Evolutionary conservation across 2,888 invertebrate genomes (phyloP).

Genomic region (Tuberolachnus salignus): DNA sequence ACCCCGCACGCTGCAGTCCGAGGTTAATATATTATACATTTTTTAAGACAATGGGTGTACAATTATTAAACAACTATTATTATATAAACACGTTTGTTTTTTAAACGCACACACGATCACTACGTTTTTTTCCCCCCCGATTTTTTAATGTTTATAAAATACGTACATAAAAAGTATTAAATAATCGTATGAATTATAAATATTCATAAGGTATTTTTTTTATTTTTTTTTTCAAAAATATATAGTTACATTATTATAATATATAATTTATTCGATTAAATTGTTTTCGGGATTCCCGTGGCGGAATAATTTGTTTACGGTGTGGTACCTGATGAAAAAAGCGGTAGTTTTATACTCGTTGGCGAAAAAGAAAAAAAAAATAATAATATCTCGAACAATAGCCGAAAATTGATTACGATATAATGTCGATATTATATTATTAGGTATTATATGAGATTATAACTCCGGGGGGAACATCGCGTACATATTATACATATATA

Average conservation of each 20-base stretch:
- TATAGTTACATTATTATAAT: too few species aligned
- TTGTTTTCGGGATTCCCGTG: too few species aligned
- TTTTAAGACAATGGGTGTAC: conserved; percentile 35
- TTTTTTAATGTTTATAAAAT: conserved; percentile 25
- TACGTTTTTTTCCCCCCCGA: conserved; percentile 16
- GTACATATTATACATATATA: too few species aligned
- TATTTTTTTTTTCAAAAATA: too few species aligned
- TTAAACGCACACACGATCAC: conserved; percentile 4
- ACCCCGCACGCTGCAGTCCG: not conserved
- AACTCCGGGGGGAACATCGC: conserved; percentile 33
- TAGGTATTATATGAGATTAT: not conserved
- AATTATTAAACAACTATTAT: conserved; percentile 40
- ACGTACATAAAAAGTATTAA: too few species aligned
- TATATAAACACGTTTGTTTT: not conserved
- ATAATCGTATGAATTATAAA: too few species aligned
- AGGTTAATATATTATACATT: conserved; percentile 19
- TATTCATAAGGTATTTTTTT: too few species aligned
- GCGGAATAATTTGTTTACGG: too few species aligned
- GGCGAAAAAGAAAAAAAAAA: not conserved
- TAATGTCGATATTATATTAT: conserved; percentile 10
- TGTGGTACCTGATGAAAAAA: too few species aligned
- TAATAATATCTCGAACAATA: not conserved
- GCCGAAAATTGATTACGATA: not conserved
- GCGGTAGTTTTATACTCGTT: too few species aligned
- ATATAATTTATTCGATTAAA: too few species aligned